A percentile compares a stretch with the other conserved stretches of the same genome.
These are phyloP conservation scores for Cichladusa arquata DNA, from an alignment of 2,113 vertebrate species.

Conservation along the genomic window DNA sequence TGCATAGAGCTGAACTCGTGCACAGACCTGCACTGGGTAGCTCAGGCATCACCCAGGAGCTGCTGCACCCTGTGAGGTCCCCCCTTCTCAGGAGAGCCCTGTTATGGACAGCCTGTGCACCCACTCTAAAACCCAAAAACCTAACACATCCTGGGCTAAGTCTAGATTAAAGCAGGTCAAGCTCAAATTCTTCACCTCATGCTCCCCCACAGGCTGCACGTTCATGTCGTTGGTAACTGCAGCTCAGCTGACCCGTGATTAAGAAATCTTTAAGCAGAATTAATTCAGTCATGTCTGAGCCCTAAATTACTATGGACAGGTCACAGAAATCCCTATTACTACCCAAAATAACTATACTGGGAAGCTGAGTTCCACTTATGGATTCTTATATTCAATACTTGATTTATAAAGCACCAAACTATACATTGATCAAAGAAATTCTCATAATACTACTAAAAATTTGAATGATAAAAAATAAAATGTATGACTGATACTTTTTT, in stretches of 20 bases:
- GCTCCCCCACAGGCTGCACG: background rate
- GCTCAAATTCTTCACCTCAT: background rate
- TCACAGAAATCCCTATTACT: constrained; percentile 6
- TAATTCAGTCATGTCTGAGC: constrained; percentile 23
- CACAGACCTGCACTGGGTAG: background rate
- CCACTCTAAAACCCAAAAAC: background rate
- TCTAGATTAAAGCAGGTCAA: background rate
- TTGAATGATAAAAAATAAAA: background rate
- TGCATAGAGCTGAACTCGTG: rapidly evolving
- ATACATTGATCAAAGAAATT: background rate
- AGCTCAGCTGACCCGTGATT: background rate
- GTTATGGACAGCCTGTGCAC: background rate
- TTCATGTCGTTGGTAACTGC: background rate
- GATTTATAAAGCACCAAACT: background rate
- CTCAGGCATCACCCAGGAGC: background rate
- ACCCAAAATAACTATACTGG: background rate
- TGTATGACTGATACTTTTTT: background rate
- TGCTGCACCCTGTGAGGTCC: rapidly evolving
- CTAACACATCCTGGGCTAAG: background rate
- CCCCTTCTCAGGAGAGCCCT: background rate
- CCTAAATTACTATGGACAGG: constrained; percentile 19
- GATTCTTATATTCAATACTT: background rate
- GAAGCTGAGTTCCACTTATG: background rate
- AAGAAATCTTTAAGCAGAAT: constrained; percentile 36
- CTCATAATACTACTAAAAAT: constrained; percentile 7